phyloP scores from a whole-genome alignment of 2,888 invertebrate species.

The Lypha dubia region DNA sequence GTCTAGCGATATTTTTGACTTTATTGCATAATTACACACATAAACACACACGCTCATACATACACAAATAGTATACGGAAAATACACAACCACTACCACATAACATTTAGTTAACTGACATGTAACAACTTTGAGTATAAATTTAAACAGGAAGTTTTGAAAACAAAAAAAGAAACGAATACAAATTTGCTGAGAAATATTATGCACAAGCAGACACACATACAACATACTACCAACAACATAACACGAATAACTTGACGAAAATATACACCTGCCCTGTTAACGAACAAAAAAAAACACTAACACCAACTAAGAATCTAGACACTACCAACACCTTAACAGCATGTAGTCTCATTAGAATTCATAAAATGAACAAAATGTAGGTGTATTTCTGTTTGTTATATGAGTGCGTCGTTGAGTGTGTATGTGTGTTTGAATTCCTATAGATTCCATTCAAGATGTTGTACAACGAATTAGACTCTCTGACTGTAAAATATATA shows the following conservation, averaged over 20 bases:
- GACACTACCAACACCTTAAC: slow-evolving; percentile 47
- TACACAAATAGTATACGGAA: not conserved
- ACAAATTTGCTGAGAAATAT: slow-evolving; percentile 33
- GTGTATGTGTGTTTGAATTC: slow-evolving; percentile 11
- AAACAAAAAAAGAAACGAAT: not conserved
- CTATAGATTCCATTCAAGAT: slow-evolving; percentile 57
- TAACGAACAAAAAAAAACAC: not conserved
- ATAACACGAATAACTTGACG: slow-evolving; percentile 26
- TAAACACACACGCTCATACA: slow-evolving; percentile 16
- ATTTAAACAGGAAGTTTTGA: slow-evolving; percentile 52
- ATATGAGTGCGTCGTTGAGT: not conserved
- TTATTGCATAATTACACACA: slow-evolving; percentile 39
- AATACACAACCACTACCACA: not conserved
- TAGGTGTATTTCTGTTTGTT: slow-evolving; percentile 3
- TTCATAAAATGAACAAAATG: slow-evolving; percentile 69
- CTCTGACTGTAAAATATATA: slow-evolving; percentile 52
- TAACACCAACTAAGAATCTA: slow-evolving; percentile 20
- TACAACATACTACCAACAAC: not conserved
- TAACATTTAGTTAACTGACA: slow-evolving; percentile 9
- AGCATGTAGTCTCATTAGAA: slow-evolving; percentile 74
- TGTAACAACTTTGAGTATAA: slow-evolving; percentile 38
- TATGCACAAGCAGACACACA: not conserved
- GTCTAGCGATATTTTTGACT: slow-evolving; percentile 62
- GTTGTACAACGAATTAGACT: slow-evolving; percentile 67
- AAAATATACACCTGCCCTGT: not conserved